Percentiles rank a stretch among this genome's conserved stretches.
Conservation (phyloP, 2,888 invertebrate species). For the Cyclophora punctaria region DNA sequence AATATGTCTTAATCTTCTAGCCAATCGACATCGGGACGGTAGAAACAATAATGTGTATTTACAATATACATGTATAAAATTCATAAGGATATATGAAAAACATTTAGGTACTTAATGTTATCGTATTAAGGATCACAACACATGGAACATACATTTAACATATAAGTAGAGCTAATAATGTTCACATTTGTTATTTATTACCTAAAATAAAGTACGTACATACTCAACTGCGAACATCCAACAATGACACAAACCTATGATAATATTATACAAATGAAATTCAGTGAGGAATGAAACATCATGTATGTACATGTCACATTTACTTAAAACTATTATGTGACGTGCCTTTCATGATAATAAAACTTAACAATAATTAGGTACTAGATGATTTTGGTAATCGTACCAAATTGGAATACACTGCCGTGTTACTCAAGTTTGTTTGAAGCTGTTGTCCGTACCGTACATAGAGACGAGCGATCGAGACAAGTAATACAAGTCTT, state of each 20-base stretch:
- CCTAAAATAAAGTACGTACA: too few species aligned
- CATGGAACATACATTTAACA: not conserved
- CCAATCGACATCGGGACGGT: too few species aligned
- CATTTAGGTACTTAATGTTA: not conserved
- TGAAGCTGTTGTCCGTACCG: constrained; percentile 31
- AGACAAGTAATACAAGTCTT: constrained; percentile 32
- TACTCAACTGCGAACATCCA: too few species aligned
- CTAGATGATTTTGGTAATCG: constrained; percentile 58
- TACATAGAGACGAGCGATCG: constrained; percentile 36
- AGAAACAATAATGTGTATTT: too few species aligned
- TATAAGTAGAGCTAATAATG: too few species aligned
- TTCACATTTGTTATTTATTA: too few species aligned
- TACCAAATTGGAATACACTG: constrained; percentile 64
- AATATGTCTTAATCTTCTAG: too few species aligned
- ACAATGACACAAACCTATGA: not conserved
- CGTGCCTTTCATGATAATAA: constrained; percentile 37
- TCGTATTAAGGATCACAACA: not conserved
- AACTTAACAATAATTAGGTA: constrained; percentile 61
- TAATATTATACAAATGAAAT: not conserved
- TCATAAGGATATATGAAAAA: not conserved
- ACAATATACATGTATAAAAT: too few species aligned
- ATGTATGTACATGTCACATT: constrained; percentile 37
- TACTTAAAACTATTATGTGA: constrained; percentile 26
- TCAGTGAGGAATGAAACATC: constrained; percentile 30
- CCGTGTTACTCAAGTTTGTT: constrained; percentile 49